Evolutionary conservation across 2,113 vertebrate genomes (phyloP).

Genomic region (Butorides virescens): DNA sequence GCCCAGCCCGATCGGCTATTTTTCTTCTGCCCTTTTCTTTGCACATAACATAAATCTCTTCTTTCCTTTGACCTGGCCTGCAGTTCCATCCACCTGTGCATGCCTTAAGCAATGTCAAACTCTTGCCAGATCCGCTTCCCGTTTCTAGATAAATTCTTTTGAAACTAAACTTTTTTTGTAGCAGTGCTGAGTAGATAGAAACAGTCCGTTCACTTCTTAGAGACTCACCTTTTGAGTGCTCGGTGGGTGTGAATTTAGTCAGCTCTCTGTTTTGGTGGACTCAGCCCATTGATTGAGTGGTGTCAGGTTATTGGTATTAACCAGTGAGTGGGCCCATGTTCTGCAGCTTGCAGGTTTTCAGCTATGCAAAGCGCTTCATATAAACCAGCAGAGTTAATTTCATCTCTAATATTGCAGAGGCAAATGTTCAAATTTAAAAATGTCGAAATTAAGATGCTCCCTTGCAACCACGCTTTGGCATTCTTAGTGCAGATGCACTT

Average conservation of each 20-base stretch:
- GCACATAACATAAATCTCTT: conserved; percentile 94
- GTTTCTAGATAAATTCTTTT: conserved; percentile 56
- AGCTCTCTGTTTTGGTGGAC: not conserved
- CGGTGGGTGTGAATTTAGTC: not conserved
- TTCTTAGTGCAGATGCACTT: not conserved
- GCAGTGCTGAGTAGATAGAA: conserved; percentile 21
- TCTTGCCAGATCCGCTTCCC: conserved; percentile 59
- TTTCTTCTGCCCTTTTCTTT: conserved; percentile 93
- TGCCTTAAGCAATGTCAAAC: conserved; percentile 85
- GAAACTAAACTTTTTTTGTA: conserved; percentile 59
- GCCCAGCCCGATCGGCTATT: conserved; percentile 84
- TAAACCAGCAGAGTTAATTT: not conserved
- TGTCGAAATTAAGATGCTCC: not conserved
- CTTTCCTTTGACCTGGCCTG: conserved; percentile 86
- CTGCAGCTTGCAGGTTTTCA: not conserved
- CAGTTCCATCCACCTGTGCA: conserved; percentile 94
- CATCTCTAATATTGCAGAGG: not conserved
- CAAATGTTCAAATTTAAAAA: not conserved
- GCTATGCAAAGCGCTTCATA: not conserved
- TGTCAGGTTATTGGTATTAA: not conserved
- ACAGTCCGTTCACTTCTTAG: not conserved
- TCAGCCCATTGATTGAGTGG: not conserved
- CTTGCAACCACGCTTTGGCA: not conserved
- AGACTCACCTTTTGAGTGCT: not conserved
- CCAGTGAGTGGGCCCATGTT: not conserved